Conservation (phyloP, 92 coral and sea anemone genomes). For the Porites evermanni region DNA sequence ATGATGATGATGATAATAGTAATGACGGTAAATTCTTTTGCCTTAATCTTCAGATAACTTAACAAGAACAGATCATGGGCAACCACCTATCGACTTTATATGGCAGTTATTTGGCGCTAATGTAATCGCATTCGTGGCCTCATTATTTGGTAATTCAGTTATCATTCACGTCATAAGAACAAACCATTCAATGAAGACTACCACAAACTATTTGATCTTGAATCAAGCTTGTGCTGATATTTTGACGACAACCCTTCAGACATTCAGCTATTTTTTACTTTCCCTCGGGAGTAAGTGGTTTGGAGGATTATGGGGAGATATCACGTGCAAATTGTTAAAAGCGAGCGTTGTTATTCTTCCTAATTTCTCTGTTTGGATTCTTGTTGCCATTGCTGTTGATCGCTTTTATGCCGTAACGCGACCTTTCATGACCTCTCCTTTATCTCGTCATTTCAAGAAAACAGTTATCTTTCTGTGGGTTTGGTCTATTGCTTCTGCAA, state of each 20-base stretch:
- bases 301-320: constrained; percentile 14
- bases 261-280: not conserved
- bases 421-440: not conserved
- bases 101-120: not conserved
- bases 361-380: constrained; percentile 32
- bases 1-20: not conserved
- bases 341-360: not conserved
- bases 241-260: not conserved
- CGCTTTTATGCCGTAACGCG: constrained; percentile 13
- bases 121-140: not conserved
- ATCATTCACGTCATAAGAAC: constrained; percentile 28
- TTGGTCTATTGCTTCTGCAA: constrained; percentile 11
- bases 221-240: constrained; percentile 39
- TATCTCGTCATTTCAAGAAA: constrained; percentile 5
- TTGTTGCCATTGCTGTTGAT: constrained; percentile 31
- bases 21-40: not conserved
- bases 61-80: not conserved
- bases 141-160: constrained; percentile 27
- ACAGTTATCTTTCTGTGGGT: constrained; percentile 1
- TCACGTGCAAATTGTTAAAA: not conserved
- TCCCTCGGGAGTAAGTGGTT: constrained; percentile 6
- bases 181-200: constrained; percentile 3
- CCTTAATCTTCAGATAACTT: not conserved
- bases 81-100: not conserved
- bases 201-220: constrained; percentile 18